Evolutionary conservation across 1,140 invertebrate species (phyloP).

Genomic region (Belonocnema kinseyi): DNA sequence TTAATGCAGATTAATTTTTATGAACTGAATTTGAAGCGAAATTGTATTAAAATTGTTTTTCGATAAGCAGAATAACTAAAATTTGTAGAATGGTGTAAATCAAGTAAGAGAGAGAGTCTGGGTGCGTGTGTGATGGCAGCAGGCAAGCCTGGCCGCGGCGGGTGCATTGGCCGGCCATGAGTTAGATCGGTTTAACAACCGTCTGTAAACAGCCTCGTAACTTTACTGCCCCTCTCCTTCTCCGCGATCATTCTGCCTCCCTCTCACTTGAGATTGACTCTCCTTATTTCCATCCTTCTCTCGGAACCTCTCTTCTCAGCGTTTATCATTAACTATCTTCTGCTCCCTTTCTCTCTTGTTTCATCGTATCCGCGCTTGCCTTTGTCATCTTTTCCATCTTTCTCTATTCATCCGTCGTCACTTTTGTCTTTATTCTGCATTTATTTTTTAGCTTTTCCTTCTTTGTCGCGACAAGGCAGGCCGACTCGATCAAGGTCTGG

Average conservation of each 20-base stretch:
- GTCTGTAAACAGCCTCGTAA: slow-evolving; percentile 66
- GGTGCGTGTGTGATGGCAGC: slow-evolving; percentile 31
- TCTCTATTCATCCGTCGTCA: slow-evolving; percentile 18
- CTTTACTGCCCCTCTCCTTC: slow-evolving; percentile 31
- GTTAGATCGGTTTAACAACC: slow-evolving; percentile 68
- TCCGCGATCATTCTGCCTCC: slow-evolving; percentile 34
- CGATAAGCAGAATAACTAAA: slow-evolving; percentile 9
- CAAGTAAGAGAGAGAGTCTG: slow-evolving; percentile 10
- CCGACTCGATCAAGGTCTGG: background rate
- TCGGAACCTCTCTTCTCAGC: slow-evolving; percentile 22
- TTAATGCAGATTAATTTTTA: background rate
- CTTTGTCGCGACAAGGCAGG: background rate
- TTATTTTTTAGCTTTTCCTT: background rate
- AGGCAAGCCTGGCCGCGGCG: slow-evolving; percentile 40
- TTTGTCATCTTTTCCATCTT: slow-evolving; percentile 13
- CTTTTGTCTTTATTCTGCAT: background rate
- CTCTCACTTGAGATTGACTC: slow-evolving; percentile 6
- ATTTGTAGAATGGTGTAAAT: slow-evolving; percentile 24
- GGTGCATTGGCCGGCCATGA: slow-evolving; percentile 69
- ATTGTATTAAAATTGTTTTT: slow-evolving; percentile 24
- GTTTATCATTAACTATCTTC: slow-evolving; percentile 32
- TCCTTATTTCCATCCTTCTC: slow-evolving; percentile 15
- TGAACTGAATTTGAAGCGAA: background rate
- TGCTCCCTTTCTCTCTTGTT: slow-evolving; percentile 12
- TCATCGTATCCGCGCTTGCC: background rate